Percentiles rank a stretch among this genome's conserved stretches.
Conservation (phyloP, 2,113 vertebrate species). For the Lonchura striata region DNA sequence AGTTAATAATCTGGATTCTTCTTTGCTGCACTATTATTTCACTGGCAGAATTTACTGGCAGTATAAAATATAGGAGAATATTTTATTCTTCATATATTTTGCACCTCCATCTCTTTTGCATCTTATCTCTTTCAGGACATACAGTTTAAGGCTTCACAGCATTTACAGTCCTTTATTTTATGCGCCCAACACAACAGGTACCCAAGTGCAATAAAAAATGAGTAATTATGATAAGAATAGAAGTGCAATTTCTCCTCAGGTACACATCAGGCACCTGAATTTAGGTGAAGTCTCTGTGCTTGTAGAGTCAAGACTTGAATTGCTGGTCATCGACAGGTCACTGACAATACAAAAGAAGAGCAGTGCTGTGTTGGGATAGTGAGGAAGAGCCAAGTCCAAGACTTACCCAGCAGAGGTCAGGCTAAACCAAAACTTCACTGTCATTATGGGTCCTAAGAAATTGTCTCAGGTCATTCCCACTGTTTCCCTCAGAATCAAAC, state of each 20-base stretch:
- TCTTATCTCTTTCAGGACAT: not conserved
- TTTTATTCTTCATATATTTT: not conserved
- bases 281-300: not conserved
- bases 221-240: not conserved
- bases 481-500: not conserved
- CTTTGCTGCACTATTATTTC: not conserved
- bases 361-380: not conserved
- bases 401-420: constrained; percentile 45
- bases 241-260: not conserved
- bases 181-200: not conserved
- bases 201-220: not conserved
- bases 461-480: not conserved
- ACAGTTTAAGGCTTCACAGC: not conserved
- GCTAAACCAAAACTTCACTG: constrained; percentile 15
- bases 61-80: not conserved
- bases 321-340: not conserved
- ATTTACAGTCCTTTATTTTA: not conserved
- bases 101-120: not conserved
- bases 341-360: not conserved
- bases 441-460: not conserved
- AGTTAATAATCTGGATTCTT: not conserved
- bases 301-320: not conserved
- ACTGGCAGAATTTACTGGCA: not conserved
- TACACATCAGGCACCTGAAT: not conserved
- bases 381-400: not conserved